phyloP scores from a whole-genome alignment of 2,797 vertebrate genomes.

The Adelosebastes latens region DNA sequence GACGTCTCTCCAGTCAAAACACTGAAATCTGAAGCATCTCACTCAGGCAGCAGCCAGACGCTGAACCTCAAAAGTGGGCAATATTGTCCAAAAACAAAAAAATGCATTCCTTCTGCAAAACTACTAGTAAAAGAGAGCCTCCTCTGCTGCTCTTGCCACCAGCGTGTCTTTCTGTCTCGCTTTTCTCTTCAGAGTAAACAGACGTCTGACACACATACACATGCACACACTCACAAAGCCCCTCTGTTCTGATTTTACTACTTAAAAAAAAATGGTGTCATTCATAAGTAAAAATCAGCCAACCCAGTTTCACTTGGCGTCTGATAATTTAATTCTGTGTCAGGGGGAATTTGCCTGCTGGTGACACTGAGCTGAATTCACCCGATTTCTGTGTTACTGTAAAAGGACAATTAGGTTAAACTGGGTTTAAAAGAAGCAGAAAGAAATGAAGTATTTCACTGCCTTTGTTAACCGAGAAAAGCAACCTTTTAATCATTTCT shows the following conservation, averaged over 20 bases:
- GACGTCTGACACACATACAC: slow-evolving; percentile 38
- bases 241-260: slow-evolving; percentile 62
- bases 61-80: not conserved
- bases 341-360: slow-evolving; percentile 27
- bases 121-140: not conserved
- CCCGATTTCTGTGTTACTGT: not conserved
- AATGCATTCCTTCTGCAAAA: not conserved
- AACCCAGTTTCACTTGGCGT: slow-evolving; percentile 69
- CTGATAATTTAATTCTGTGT: slow-evolving; percentile 56
- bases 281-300: slow-evolving; percentile 67
- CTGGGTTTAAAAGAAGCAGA: not conserved
- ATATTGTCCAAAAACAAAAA: slow-evolving; percentile 1
- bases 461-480: not conserved
- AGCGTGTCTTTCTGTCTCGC: slow-evolving; percentile 36
- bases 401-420: not conserved
- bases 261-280: slow-evolving; percentile 67
- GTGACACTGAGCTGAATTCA: slow-evolving; percentile 27
- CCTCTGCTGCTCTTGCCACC: slow-evolving; percentile 19
- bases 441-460: not conserved
- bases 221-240: slow-evolving; percentile 29
- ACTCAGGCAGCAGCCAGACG: not conserved
- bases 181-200: slow-evolving; percentile 64
- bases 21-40: not conserved
- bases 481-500: not conserved
- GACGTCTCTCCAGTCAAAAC: slow-evolving; percentile 19